These are phyloP conservation scores for Eupeodes luniger DNA, from an alignment of 2,888 invertebrate genomes.

Conservation along the genomic window DNA sequence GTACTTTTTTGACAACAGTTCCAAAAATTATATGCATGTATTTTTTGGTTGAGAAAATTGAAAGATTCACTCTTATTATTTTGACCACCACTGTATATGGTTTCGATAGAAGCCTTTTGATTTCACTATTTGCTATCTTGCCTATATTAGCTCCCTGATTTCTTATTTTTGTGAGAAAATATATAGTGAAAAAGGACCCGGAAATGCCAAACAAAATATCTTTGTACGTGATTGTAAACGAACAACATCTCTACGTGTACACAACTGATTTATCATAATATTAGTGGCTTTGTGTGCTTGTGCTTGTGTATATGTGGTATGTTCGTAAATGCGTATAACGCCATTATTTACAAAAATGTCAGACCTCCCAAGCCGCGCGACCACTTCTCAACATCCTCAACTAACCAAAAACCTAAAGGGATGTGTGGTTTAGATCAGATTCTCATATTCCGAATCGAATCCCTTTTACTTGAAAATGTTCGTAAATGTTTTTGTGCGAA, in stretches of 20 bases:
- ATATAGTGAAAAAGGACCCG: slow-evolving; percentile 25
- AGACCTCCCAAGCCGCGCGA: neutral
- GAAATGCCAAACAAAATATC: slow-evolving; percentile 49
- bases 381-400: slow-evolving; percentile 6
- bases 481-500: slow-evolving; percentile 41
- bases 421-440: slow-evolving; percentile 50
- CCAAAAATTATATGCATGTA: no score
- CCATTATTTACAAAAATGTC: slow-evolving; percentile 25
- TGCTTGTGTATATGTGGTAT: neutral
- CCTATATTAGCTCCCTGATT: no score
- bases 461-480: slow-evolving; percentile 44
- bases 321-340: neutral
- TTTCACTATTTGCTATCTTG: no score
- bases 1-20: no score
- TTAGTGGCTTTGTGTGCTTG: no score
- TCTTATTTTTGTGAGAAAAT: no score
- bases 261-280: slow-evolving; percentile 22
- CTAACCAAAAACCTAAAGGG: slow-evolving; percentile 5
- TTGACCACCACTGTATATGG: no score
- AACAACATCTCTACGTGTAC: slow-evolving; percentile 47
- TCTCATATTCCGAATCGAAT: slow-evolving; percentile 30
- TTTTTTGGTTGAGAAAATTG: no score
- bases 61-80: no score
- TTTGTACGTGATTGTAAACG: slow-evolving; percentile 58
- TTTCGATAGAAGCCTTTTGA: no score